These are phyloP conservation scores for Reticulitermes lucifugus DNA, from an alignment of 2,888 invertebrate species.

Conservation along the genomic window DNA sequence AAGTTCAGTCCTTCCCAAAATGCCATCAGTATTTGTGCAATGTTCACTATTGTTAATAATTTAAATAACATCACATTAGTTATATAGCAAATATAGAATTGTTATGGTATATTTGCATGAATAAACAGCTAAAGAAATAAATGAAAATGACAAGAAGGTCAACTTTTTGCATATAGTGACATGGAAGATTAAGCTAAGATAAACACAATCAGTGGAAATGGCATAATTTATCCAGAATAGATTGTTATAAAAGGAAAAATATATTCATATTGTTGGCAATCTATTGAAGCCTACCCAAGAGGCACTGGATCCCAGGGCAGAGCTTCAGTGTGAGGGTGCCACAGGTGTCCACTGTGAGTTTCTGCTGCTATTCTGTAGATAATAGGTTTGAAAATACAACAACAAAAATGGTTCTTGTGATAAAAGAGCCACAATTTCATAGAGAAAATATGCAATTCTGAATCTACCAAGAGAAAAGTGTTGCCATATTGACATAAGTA, in stretches of 20 bases:
- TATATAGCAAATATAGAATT: conserved; percentile 4
- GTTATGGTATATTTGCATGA: not conserved
- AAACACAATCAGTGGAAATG: not conserved
- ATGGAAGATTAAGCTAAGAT: not conserved
- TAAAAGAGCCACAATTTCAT: too few relatives aligned
- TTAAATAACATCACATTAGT: conserved; percentile 32
- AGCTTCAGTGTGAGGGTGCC: not conserved
- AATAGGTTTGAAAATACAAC: too few relatives aligned
- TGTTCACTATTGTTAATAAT: conserved; percentile 44
- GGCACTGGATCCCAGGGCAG: not conserved
- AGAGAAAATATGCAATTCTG: too few relatives aligned
- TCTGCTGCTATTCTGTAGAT: too few relatives aligned
- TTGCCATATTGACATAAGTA: too few relatives aligned
- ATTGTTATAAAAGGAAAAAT: not conserved
- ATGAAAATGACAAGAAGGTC: not conserved
- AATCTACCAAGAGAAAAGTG: too few relatives aligned
- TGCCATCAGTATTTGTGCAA: conserved; percentile 44
- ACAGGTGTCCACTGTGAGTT: too few relatives aligned
- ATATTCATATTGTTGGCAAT: not conserved
- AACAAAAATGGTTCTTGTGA: too few relatives aligned
- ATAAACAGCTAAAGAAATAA: not conserved
- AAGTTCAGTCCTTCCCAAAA: conserved; percentile 16
- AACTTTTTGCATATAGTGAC: not conserved
- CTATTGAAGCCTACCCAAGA: not conserved
- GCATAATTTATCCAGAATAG: not conserved